Evolutionary conservation across 2,113 vertebrate genomes (phyloP), one percentile per base, ranked within the genome.

Genomic region (Hystrix brachyura): DNA sequence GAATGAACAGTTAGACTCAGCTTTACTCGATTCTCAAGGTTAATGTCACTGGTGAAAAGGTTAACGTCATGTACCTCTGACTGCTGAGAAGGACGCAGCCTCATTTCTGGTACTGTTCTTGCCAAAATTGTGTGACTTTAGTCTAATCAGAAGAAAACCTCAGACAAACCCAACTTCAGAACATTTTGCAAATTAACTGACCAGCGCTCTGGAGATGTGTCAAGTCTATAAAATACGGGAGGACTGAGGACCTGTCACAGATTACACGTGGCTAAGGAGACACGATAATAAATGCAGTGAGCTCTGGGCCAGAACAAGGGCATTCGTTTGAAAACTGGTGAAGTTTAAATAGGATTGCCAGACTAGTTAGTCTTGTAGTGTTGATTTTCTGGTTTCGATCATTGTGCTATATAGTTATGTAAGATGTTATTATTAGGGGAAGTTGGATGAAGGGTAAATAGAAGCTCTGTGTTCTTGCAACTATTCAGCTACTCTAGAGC

Each of bases 331-430:
- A 11, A 78, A 67, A 38, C 7, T 0, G 27, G 72, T 0, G 7
- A 5, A 1, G 11, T 11, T 19, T 15, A 14, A 13, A 2, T 32
- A 27, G 82, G 60, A 11, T 8, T 3, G 29, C 57, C n/a, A 17
- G 59, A 7, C 9, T 12, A 1, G 53, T 1, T 25, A 25, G 55
- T 14, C 0, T 1, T 11, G 23, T 21, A 3, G 15, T 10, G 8
- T 5, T 14, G 0, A 3, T 27, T 19, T 46, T 51, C 38, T 29
- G 82, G 67, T 27, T 8, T 12, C 18, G 0, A 18, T 23, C 3
- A 5, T 11, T 10, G 59, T 62, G 4, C 46, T 23, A 8, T 23
- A 8, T 18, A 60, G 53, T 34, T 32, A 9, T 1, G 12, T 43
- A 32, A 34, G 72, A 18, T 3, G 51, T n/a, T 13, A 12, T 27